Base-by-base conservation (phyloP, 2,888 invertebrate genomes). In the Polymixis flavicincta region DNA sequence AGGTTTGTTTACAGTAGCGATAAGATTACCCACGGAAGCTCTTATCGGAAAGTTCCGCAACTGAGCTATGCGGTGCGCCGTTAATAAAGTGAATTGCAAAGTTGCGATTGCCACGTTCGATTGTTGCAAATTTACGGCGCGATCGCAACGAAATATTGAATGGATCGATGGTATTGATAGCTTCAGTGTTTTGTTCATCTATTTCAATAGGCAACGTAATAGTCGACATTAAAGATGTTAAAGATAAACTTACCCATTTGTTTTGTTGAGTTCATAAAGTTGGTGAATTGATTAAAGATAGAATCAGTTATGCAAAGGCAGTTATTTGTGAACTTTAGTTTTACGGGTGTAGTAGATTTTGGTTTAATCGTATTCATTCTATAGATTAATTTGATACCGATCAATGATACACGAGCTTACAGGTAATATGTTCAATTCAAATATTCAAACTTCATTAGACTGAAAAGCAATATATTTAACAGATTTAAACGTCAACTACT, bases 1-100 rank as follows among this genome's bases (percentile, higher is more conserved):
- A 65, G 69, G 80, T 82, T 80, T 82, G 76, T 75, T 82, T 82
- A 78, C 85, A 72, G 79, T 72, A 76, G 74, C 85, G 87, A 86
- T 85, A 82, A 80, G 80, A 81, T 82, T 86, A 78, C 59, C 72
- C 69, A 76, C 83, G 85, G 82, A 87, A 85, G 87, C 79, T 71
- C 66, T 77, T 85, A 86, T 83, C 86, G 72, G 87, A 87, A 88
- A 85, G 84, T 85, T 85, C 87, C 73, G 82, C 83, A 82, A 75
- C 76, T 75, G 77, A 85, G 72, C 82, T 85, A 75, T 76, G 77
- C 71, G 48, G 74, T 78, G 73, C 59, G 74, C 61, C 65, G 50
- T 76, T 73, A 84, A 82, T 86, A 86, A 86, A 87, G 71, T 81
- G 74, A 74, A 78, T 83, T 72, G 73, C 78, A 59, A 76, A 72